Conservation (phyloP, 2,113 vertebrate genomes). For the Sisor rabdophorus region DNA sequence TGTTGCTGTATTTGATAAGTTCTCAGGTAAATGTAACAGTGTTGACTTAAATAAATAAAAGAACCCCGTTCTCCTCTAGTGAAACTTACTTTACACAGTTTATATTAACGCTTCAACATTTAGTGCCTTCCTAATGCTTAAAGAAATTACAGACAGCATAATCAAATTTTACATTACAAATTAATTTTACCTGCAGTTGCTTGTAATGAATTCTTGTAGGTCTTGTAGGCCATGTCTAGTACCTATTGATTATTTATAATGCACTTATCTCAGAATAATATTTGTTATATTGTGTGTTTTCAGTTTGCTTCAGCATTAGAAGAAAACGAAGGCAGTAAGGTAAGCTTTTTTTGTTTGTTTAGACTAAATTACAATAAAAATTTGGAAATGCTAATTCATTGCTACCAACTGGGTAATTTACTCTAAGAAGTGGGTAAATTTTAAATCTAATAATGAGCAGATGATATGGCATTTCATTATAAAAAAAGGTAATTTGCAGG, state of each 20-base stretch:
- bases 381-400: not conserved
- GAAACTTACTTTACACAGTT: too few species aligned
- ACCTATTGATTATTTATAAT: not conserved
- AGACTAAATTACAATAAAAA: not conserved
- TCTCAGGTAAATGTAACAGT: too few species aligned
- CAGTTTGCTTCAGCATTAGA: slow-evolving; percentile 80
- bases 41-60: too few species aligned
- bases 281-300: slow-evolving; percentile 15
- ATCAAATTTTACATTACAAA: too few species aligned
- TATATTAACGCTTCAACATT: too few species aligned
- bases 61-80: too few species aligned
- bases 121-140: too few species aligned
- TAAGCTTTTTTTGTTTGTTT: slow-evolving; percentile 52
- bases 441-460: not conserved
- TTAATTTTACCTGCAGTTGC: not conserved
- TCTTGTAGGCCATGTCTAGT: not conserved
- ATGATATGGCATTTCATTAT: not conserved
- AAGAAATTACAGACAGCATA: too few species aligned
- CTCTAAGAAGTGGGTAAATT: not conserved
- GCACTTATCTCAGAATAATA: not conserved
- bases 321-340: slow-evolving; percentile 75
- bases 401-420: not conserved
- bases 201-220: not conserved
- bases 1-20: too few species aligned
- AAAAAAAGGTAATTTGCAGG: not conserved